Percentiles rank a stretch among this genome's conserved stretches.
These are phyloP conservation scores for Sebastes miniatus DNA, from an alignment of 2,797 vertebrate genomes.

Conservation along the genomic window DNA sequence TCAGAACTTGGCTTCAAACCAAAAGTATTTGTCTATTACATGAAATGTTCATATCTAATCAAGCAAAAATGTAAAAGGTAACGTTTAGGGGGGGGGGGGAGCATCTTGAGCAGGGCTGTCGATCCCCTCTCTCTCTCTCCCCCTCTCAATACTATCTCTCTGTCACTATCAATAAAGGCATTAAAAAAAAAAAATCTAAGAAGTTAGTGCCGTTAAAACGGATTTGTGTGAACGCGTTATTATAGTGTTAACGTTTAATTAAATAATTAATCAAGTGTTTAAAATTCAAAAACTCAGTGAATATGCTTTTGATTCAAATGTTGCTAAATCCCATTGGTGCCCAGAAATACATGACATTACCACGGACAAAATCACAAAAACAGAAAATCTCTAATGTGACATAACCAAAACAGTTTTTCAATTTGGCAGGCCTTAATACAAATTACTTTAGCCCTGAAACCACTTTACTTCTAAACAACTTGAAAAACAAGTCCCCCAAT, in stretches of 20 bases:
- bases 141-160: no score
- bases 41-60: not conserved
- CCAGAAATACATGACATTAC: not conserved
- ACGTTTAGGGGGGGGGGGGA: accelerated
- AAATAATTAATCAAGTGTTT: no score
- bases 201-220: no score
- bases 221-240: no score
- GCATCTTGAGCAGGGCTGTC: not conserved
- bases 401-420: not conserved
- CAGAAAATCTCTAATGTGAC: not conserved
- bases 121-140: no score
- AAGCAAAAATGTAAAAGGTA: not conserved
- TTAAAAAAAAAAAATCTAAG: no score
- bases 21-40: not conserved
- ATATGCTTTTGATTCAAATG: not conserved
- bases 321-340: not conserved
- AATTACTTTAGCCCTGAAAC: not conserved
- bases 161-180: no score
- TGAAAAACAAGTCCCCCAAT: not conserved
- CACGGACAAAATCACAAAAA: not conserved
- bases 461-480: not conserved
- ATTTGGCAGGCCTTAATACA: not conserved
- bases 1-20: not conserved
- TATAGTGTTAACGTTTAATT: no score
- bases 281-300: not conserved